Evolutionary conservation across 2,888 invertebrate species (phyloP).

Genomic region (Stenichneumon culpator): DNA sequence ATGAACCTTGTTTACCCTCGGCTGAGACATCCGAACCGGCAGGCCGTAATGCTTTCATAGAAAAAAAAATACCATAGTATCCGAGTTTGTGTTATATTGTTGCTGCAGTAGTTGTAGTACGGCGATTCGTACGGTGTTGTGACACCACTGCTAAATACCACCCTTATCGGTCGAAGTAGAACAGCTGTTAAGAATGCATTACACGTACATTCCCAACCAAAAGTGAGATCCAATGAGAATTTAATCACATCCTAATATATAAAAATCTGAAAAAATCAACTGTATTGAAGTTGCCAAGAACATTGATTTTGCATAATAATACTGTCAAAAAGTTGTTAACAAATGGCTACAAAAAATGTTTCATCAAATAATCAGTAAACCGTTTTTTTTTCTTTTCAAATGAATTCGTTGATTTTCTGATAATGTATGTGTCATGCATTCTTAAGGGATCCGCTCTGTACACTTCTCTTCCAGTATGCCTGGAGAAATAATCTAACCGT

Average conservation of each 20-base stretch:
- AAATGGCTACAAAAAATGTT: no score
- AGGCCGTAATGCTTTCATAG: conserved; percentile 55
- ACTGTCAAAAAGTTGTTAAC: no score
- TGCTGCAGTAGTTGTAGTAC: conserved; percentile 6
- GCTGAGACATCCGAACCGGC: conserved; percentile 30
- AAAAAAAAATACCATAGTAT: conserved; percentile 19
- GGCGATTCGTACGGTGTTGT: not conserved
- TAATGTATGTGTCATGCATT: no score
- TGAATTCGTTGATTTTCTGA: no score
- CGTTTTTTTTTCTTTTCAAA: no score
- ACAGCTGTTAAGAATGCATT: not conserved
- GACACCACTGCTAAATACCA: not conserved
- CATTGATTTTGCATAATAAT: no score
- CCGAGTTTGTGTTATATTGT: conserved; percentile 21
- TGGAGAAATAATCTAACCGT: not conserved
- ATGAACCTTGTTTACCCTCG: conserved; percentile 49
- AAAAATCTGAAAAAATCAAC: no score
- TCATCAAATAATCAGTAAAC: no score
- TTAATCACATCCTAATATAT: no score
- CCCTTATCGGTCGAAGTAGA: not conserved
- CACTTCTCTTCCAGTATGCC: not conserved
- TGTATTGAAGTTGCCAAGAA: no score
- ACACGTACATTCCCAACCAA: no score
- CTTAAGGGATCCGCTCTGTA: not conserved
- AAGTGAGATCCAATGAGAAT: no score